Base-by-base conservation (phyloP, 2,113 vertebrate genomes). In the Rattus norvegicus region DNA sequence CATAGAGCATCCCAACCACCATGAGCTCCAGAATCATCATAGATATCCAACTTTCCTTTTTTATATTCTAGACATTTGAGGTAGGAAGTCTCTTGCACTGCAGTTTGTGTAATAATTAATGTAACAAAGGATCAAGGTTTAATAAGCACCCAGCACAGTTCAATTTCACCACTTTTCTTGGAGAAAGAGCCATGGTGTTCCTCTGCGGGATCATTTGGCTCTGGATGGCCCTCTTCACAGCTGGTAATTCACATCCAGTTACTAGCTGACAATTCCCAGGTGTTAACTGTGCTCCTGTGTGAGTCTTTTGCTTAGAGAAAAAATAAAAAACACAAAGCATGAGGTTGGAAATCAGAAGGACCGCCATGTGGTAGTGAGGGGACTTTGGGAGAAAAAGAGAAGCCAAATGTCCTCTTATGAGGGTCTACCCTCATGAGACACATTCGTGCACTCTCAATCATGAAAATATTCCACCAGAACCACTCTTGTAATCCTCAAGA, bases 111-210 rank as follows among this genome's bases (percentile, higher is more conserved):
- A 54, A 36, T 88, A 49, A 92, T 91, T 63, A 88, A 56, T 65
- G 8, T 81, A 95, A 97, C 91, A 92, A 95, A 93, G 88, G 81
- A 92, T 54, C 75, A 76, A 75, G 84, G 73, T 76, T 95, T 86
- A 84, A 87, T 54, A 86, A 80, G 91, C 43, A 69, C 19, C 65
- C 56, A 17, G 28, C 16, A 39, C 36, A 43, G 59, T 65, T 87
- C 93, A 86, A 63, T 93, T 93, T 96, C 80, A 72, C 72, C 33
- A 54, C 84, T 93, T 94, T 88, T 88, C 84, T 97, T 90, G 6
- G 30, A 87, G 72, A 95, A 96, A 96, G 89, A 95, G 85, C 69
- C 75, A 16, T 52, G 43, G 65, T 88, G 93, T 92, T 94, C 95
- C 90, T 88, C 84, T 95, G 67, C 61, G 14, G 76, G 77, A 67